A percentile compares a stretch with the other conserved stretches of the same genome.
Conservation (phyloP, 2,797 vertebrate species). For the Cuniculus paca region DNA sequence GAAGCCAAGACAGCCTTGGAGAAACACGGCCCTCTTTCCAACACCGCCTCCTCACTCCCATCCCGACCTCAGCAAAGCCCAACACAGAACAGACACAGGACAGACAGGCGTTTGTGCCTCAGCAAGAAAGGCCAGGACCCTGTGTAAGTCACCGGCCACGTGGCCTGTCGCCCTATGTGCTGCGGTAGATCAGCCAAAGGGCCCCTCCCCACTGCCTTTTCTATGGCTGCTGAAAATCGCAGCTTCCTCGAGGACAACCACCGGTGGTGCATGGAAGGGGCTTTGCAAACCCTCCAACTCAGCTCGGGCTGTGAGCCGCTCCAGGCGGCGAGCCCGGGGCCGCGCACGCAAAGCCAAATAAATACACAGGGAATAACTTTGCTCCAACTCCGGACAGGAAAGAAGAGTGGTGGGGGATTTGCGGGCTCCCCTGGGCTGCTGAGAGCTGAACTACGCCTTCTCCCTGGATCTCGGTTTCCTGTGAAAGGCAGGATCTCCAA, state of each 20-base stretch:
- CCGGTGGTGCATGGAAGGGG: fast-evolving
- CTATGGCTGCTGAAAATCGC: fast-evolving
- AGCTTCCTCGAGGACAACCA: background rate
- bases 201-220: background rate
- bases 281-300: background rate
- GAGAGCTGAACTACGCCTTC: background rate
- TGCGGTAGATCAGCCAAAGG: background rate
- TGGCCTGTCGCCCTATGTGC: background rate
- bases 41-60: background rate
- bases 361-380: too few relatives aligned
- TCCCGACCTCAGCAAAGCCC: background rate
- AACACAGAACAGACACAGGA: background rate
- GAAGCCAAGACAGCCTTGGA: conserved; percentile 59
- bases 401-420: fast-evolving
- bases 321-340: fast-evolving
- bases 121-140: background rate
- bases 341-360: background rate
- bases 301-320: fast-evolving
- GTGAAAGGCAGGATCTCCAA: background rate
- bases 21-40: conserved; percentile 40
- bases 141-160: background rate
- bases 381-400: too few relatives aligned
- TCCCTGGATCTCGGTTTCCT: background rate
- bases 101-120: background rate
- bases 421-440: fast-evolving